phyloP scores from a whole-genome alignment of 2,888 invertebrate genomes.

The Lypha dubia region DNA sequence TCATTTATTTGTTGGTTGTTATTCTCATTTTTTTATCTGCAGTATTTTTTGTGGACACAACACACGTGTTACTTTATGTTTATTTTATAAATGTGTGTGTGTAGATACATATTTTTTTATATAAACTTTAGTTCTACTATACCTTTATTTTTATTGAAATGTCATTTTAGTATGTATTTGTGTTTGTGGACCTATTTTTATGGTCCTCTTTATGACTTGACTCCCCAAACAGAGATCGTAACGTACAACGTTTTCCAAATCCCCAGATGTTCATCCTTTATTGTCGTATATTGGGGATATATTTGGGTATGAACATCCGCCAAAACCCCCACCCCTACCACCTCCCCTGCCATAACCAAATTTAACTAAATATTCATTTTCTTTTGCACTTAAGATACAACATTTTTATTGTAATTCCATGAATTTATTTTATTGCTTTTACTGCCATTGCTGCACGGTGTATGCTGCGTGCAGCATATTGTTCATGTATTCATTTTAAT shows the following conservation, averaged over 20 bases:
- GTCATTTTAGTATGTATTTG: constrained; percentile 45
- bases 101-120: no score
- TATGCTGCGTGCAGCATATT: constrained; percentile 62
- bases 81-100: constrained; percentile 47
- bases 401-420: constrained; percentile 61
- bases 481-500: constrained; percentile 70
- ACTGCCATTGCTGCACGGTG: constrained; percentile 6
- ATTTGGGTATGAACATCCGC: background rate
- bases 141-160: constrained; percentile 69
- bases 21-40: constrained; percentile 42
- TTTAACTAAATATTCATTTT: constrained; percentile 35
- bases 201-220: constrained; percentile 41
- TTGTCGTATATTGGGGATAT: constrained; percentile 19
- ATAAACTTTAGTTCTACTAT: constrained; percentile 51
- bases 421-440: constrained; percentile 37
- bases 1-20: constrained; percentile 53
- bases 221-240: constrained; percentile 38
- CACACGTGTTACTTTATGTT: constrained; percentile 70
- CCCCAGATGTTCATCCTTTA: constrained; percentile 66
- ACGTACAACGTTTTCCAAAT: constrained; percentile 50
- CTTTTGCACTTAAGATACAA: constrained; percentile 50
- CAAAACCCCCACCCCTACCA: constrained; percentile 12
- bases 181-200: constrained; percentile 29
- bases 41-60: constrained; percentile 69
- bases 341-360: no score